phyloP scores from a whole-genome alignment of 2,113 vertebrate genomes.

The Callopanchax toddi region DNA sequence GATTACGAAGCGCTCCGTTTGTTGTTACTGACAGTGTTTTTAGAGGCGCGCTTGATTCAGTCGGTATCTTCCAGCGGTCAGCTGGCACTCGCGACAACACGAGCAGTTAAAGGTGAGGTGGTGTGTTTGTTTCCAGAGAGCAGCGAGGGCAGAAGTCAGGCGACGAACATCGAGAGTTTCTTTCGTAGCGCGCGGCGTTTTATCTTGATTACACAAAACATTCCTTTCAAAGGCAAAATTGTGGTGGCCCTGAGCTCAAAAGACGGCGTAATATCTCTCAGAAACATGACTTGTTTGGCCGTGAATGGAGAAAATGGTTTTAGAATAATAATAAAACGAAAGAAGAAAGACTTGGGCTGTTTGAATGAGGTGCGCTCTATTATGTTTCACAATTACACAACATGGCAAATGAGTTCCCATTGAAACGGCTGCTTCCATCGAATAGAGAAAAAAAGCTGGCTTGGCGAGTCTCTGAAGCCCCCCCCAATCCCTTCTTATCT shows the following conservation, averaged over 20 bases:
- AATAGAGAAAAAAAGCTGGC: conserved; percentile 68
- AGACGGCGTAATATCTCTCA: conserved; percentile 65
- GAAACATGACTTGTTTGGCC: conserved; percentile 67
- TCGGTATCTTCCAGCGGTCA: conserved; percentile 11
- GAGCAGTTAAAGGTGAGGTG: conserved; percentile 42
- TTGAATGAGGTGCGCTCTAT: conserved; percentile 72
- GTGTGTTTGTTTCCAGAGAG: conserved; percentile 47
- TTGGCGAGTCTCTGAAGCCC: conserved; percentile 47
- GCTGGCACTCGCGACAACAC: conserved; percentile 23
- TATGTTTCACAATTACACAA: conserved; percentile 75
- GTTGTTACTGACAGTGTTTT: conserved; percentile 20
- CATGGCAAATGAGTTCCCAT: conserved; percentile 74
- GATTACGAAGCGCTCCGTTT: conserved; percentile 14
- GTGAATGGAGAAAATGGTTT: conserved; percentile 62
- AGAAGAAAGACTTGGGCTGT: conserved; percentile 46
- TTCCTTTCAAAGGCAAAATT: conserved; percentile 63
- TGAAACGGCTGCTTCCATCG: conserved; percentile 66
- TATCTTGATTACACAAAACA: conserved; percentile 70
- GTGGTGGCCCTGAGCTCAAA: conserved; percentile 62
- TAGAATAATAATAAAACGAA: conserved; percentile 44
- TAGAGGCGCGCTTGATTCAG: conserved; percentile 5
- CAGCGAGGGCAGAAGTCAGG: conserved; percentile 32
- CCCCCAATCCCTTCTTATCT: conserved; percentile 63
- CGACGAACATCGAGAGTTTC: conserved; percentile 44
- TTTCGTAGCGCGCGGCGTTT: conserved; percentile 51